Base-by-base conservation (phyloP, 2,888 invertebrate species). In the Drosophila paramelanica region DNA sequence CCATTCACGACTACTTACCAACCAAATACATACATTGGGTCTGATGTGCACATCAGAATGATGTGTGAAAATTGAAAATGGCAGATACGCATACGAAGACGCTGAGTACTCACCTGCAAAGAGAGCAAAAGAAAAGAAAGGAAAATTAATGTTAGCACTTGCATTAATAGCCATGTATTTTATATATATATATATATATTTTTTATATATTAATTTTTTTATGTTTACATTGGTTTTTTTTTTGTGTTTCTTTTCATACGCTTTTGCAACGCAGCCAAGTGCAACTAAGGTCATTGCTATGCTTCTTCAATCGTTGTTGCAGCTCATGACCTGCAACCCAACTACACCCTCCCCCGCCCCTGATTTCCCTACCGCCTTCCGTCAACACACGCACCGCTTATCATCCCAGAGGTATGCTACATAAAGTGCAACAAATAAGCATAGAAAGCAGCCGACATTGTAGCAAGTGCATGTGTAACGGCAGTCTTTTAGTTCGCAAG, bases 211-310 rank as follows among this genome's bases (percentile, higher is more conserved):
- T n/a, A n/a, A n/a, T 11, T 33, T 23, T 59, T 31, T 31, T 31
- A 31, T 31, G 31, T 31, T 23, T 23, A 11, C 2, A 17, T 17
- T 17, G 17, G 17, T 17, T 17, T 38, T 41, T 10, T 23, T n/a
- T 25, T 14, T 65, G 33, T 38, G 51, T 61, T 45, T 46, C 14
- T 38, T 56, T 47, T 47, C 51, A 36, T 57, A 10, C 39, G 43
- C 60, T 65, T 57, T 51, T 50, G 62, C 47, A 31, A 56, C 5
- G 60, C 75, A 74, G 7, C 49, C 52, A 74, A 66, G 61, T 64
- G 52, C 47, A 66, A 39, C 67, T 52, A 67, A 83, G 87, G 80
- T 80, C 80, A 80, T 86, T 80, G 84, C 87, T 83, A 66, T 83
- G 75, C 64, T 66, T 57, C 50, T 49, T 58, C 78, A 73, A 77